Evolutionary conservation across 2,888 invertebrate genomes (phyloP).

Genomic region (Odontomyia ornata): DNA sequence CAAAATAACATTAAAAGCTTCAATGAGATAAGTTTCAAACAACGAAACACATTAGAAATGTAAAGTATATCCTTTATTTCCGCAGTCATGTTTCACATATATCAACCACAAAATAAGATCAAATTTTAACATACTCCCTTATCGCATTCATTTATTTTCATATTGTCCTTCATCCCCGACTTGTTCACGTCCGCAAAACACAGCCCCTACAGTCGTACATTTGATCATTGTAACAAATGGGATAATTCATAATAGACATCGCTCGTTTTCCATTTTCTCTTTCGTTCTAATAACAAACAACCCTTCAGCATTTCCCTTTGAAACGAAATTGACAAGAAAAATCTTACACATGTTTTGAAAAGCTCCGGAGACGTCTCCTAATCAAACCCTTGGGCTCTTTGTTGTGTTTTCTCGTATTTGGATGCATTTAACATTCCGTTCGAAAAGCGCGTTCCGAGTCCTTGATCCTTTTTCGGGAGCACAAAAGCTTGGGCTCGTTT

Average conservation of each 20-base stretch:
- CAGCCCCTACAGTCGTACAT: not conserved
- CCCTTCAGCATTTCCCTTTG: slow-evolving; percentile 39
- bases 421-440: slow-evolving; percentile 39
- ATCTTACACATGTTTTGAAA: slow-evolving; percentile 33
- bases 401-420: slow-evolving; percentile 2
- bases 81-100: too few species aligned
- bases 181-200: too few species aligned
- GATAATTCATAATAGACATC: slow-evolving; percentile 34
- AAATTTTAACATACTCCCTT: too few species aligned
- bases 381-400: not conserved
- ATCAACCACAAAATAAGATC: too few species aligned
- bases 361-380: slow-evolving; percentile 2
- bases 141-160: too few species aligned
- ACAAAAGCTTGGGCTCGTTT: slow-evolving; percentile 28
- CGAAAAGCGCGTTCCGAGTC: slow-evolving; percentile 2
- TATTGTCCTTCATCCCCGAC: too few species aligned
- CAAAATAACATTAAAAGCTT: too few species aligned
- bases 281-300: slow-evolving; percentile 29
- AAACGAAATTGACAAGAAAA: slow-evolving; percentile 40
- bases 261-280: slow-evolving; percentile 35
- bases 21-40: too few species aligned
- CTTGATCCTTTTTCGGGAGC: not conserved
- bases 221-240: slow-evolving; percentile 29
- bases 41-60: too few species aligned
- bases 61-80: too few species aligned